Base-by-base conservation (phyloP, 2,113 vertebrate species). In the Girardinichthys multiradiatus region DNA sequence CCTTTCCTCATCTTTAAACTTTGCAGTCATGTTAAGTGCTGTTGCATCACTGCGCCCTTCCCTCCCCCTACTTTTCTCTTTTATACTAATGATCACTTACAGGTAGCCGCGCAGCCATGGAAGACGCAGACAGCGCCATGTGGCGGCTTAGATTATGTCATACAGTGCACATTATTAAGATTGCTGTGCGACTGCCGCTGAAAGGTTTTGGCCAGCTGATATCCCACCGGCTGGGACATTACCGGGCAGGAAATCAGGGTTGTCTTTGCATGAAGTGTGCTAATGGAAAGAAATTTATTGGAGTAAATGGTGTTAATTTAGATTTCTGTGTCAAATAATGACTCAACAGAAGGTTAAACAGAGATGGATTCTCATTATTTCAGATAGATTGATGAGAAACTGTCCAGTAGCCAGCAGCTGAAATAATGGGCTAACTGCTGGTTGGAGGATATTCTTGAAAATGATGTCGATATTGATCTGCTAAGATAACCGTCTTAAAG, bases 401-500 rank as follows among this genome's bases (percentile, higher is more conserved):
- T 24, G 15, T 11, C 1, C 21, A 19, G 4, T 13, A 39, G 37
- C n/a, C 61, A n/a, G 2, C 48, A 57, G 31, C 72, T 54, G 30
- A 30, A 60, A 15, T 27, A 26, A 37, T 1, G 21, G 30, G 37
- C 8, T 10, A 51, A 61, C 11, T 27, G 60, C 31, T 48, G 58
- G n/a, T 64, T 24, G 10, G 29, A 58, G 76, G 68, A 62, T n/a
- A 60, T 35, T 2, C 17, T 68, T 45, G 28, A 51, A 78, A 68
- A 73, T 86, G 31, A 31, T 57, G 57, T 42, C 30, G 70, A 74
- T 83, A 80, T 81, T 70, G 72, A 83, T 88, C 68, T 73, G 58
- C 21, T 74, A 37, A 79, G 65, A 77, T 68, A 71, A 59, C 83
- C 70, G 83, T 87, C 84, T 90, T 86, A 72, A 70, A 76, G 81